Conservation (phyloP, 2,797 vertebrate species). For the Ptychadena robeensis region DNA sequence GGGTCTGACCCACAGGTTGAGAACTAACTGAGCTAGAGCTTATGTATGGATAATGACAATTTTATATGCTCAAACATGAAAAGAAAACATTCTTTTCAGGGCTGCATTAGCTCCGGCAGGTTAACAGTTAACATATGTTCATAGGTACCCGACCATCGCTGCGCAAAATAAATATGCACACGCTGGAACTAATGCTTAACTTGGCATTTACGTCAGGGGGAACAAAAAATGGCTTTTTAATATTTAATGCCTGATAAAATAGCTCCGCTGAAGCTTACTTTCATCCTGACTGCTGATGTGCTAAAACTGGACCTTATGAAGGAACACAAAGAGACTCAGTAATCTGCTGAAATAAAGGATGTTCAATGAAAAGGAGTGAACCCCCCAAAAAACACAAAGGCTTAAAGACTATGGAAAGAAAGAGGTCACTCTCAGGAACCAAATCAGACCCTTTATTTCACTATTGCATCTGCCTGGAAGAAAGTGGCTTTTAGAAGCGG, state of each 20-base stretch:
- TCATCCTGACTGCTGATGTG: slow-evolving; percentile 2
- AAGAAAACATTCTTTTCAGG: too few species aligned
- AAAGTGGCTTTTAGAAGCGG: too few species aligned
- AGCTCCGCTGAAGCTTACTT: background rate
- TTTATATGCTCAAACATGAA: too few species aligned
- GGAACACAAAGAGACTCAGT: background rate
- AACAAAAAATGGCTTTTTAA: slow-evolving; percentile 23
- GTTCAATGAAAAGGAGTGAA: background rate
- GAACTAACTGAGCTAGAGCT: too few species aligned
- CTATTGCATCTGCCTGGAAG: too few species aligned
- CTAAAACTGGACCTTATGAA: background rate
- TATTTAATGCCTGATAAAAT: slow-evolving; percentile 38
- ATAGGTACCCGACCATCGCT: slow-evolving; percentile 42
- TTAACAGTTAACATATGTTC: background rate
- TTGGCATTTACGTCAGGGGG: slow-evolving; percentile 3
- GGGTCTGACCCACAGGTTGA: too few species aligned
- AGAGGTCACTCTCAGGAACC: too few species aligned
- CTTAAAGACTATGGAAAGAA: too few species aligned
- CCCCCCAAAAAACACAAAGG: too few species aligned
- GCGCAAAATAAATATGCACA: slow-evolving; percentile 31
- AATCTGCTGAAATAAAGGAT: background rate
- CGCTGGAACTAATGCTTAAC: slow-evolving; percentile 5
- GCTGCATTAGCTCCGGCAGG: too few species aligned
- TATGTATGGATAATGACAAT: too few species aligned
- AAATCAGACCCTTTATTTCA: too few species aligned